Conservation (phyloP, 2,113 vertebrate species). For the Rousettus leschenaultii region DNA sequence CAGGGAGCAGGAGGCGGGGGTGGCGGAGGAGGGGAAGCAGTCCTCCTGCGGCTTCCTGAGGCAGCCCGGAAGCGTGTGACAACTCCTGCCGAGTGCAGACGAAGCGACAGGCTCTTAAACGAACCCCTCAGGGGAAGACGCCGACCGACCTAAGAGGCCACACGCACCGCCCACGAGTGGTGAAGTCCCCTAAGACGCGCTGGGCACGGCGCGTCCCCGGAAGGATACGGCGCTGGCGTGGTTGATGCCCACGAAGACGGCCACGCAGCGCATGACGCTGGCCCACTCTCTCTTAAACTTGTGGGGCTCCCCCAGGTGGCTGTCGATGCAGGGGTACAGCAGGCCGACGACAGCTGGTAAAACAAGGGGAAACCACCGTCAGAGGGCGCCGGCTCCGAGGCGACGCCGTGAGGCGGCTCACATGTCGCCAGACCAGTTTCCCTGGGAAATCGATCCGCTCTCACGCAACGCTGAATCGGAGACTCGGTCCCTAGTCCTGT, state of each 20-base stretch:
- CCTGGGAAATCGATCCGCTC: not conserved
- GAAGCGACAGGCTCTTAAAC: not conserved
- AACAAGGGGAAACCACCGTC: not conserved
- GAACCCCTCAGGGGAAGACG: not conserved
- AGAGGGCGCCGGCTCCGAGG: not conserved
- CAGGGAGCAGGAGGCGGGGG: too few relatives aligned
- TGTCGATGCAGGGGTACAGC: constrained; percentile 89
- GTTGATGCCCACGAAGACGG: constrained; percentile 88
- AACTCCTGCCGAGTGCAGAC: not conserved
- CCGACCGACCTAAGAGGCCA: fast-evolving
- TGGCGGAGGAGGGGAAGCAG: too few relatives aligned
- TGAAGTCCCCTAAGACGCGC: fast-evolving
- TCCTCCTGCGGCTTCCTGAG: not conserved
- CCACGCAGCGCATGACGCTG: constrained; percentile 89
- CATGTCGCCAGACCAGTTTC: fast-evolving
- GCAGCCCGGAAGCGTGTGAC: fast-evolving
- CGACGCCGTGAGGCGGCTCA: fast-evolving
- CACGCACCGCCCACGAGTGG: fast-evolving
- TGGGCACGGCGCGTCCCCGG: fast-evolving
- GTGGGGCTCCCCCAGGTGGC: constrained; percentile 88
- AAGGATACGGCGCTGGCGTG: constrained; percentile 91
- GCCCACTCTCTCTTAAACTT: constrained; percentile 90
- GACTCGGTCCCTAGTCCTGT: not conserved
- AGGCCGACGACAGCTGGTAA: constrained; percentile 85
- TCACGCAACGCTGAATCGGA: fast-evolving